phyloP scores from a whole-genome alignment of 2,888 invertebrate genomes.

The Deilephila elpenor region DNA sequence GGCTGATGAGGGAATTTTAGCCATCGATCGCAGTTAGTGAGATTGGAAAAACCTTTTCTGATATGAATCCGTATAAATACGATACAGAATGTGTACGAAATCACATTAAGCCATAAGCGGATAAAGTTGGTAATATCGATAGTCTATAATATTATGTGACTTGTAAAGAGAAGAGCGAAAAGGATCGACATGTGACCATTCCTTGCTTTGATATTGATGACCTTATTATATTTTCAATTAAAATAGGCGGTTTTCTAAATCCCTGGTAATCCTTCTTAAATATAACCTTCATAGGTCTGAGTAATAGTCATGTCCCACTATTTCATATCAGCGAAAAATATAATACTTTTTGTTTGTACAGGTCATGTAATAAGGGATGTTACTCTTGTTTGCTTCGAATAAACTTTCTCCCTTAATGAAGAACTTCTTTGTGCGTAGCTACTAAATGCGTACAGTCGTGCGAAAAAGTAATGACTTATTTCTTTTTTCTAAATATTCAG shows the following conservation, averaged over 20 bases:
- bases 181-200: not conserved
- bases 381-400: slow-evolving; percentile 57
- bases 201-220: slow-evolving; percentile 1
- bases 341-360: slow-evolving; percentile 54
- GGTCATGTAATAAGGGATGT: slow-evolving; percentile 63
- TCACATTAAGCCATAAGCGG: slow-evolving; percentile 69
- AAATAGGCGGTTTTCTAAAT: not conserved
- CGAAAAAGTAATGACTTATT: slow-evolving; percentile 28
- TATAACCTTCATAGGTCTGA: not conserved
- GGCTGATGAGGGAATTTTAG: slow-evolving; percentile 17
- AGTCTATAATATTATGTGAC: slow-evolving; percentile 49
- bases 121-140: slow-evolving; percentile 51
- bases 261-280: slow-evolving; percentile 14
- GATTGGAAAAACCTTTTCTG: slow-evolving; percentile 51
- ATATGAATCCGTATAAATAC: slow-evolving; percentile 42
- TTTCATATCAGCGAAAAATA: slow-evolving; percentile 4
- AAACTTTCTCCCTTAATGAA: slow-evolving; percentile 61
- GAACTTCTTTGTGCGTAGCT: slow-evolving; percentile 50
- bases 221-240: not conserved
- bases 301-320: not conserved
- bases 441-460: slow-evolving; percentile 32
- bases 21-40: slow-evolving; percentile 14
- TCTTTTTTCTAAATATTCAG: not conserved
- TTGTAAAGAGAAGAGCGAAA: slow-evolving; percentile 49
- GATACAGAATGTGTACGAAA: slow-evolving; percentile 43